Conservation (phyloP, 2,888 invertebrate genomes). For the Temnothorax ravouxi region DNA sequence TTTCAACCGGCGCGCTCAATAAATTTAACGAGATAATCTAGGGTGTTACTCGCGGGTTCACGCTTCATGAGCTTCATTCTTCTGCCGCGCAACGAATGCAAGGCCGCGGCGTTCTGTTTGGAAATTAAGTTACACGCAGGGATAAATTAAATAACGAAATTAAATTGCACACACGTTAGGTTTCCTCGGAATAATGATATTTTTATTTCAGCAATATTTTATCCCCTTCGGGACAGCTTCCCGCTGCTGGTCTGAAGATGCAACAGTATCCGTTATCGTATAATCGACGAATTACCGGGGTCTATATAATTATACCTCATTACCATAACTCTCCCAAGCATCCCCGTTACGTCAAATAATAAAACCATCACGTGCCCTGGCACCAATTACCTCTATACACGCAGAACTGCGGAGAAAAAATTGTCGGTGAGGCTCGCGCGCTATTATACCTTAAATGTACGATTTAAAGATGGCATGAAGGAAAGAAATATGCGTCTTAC, state of each 20-base stretch:
- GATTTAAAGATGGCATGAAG: constrained; percentile 12
- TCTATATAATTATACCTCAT: constrained; percentile 48
- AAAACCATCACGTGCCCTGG: constrained; percentile 47
- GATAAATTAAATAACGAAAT: constrained; percentile 26
- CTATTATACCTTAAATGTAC: constrained; percentile 31
- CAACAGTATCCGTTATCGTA: constrained; percentile 25
- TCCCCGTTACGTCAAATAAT: constrained; percentile 49
- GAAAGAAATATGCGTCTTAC: constrained; percentile 12
- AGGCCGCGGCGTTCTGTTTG: constrained; percentile 13
- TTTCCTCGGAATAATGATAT: neutral
- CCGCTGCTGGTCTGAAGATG: neutral
- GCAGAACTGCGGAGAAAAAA: constrained; percentile 31
- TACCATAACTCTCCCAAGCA: constrained; percentile 44
- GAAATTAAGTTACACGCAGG: constrained; percentile 23
- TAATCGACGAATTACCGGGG: constrained; percentile 38
- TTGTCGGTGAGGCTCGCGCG: neutral
- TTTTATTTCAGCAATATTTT: constrained; percentile 19
- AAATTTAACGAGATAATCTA: constrained; percentile 53
- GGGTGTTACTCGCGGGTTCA: constrained; percentile 27
- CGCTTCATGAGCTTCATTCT: constrained; percentile 36
- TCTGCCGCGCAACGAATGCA: neutral
- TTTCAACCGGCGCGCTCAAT: constrained; percentile 50
- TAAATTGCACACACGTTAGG: neutral
- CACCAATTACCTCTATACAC: constrained; percentile 40
- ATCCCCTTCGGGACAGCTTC: neutral